These are phyloP conservation scores for Stegophylla sp. DNA, from an alignment of 2,888 invertebrate genomes.

Conservation along the genomic window DNA sequence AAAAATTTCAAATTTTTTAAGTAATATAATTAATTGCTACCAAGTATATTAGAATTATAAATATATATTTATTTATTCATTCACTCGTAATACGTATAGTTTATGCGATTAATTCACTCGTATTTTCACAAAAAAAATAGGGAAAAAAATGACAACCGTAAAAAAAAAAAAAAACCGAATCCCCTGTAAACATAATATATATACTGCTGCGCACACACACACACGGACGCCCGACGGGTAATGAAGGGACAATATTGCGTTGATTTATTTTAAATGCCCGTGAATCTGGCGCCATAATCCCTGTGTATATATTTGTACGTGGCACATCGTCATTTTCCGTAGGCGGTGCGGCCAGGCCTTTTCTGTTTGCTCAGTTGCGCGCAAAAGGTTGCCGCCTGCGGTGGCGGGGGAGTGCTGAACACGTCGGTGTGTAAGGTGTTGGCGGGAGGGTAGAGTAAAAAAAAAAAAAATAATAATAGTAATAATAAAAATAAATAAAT, in stretches of 20 bases:
- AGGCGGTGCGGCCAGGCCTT: background rate
- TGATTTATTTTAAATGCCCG: conserved; percentile 47
- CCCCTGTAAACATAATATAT: conserved; percentile 2
- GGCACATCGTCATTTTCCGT: background rate
- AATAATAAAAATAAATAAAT: too few species aligned
- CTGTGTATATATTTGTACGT: conserved; percentile 51
- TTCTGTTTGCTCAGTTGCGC: conserved; percentile 57
- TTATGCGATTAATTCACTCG: background rate
- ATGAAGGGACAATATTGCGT: conserved; percentile 55
- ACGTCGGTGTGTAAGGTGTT: background rate
- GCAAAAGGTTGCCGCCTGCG: conserved; percentile 29
- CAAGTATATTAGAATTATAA: too few species aligned
- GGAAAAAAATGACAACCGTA: conserved; percentile 14
- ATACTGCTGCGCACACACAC: background rate
- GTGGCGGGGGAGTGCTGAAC: background rate
- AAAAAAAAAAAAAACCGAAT: conserved; percentile 23
- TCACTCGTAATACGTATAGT: background rate
- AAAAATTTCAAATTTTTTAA: too few species aligned
- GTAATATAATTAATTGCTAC: too few species aligned
- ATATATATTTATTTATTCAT: background rate
- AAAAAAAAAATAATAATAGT: conserved; percentile 38
- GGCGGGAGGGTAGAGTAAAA: background rate
- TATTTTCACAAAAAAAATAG: background rate
- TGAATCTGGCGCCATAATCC: conserved; percentile 54
- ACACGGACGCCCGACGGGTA: background rate